These are phyloP conservation scores for Poecilia velifera DNA, from an alignment of 2,797 vertebrate species.

Conservation along the genomic window DNA sequence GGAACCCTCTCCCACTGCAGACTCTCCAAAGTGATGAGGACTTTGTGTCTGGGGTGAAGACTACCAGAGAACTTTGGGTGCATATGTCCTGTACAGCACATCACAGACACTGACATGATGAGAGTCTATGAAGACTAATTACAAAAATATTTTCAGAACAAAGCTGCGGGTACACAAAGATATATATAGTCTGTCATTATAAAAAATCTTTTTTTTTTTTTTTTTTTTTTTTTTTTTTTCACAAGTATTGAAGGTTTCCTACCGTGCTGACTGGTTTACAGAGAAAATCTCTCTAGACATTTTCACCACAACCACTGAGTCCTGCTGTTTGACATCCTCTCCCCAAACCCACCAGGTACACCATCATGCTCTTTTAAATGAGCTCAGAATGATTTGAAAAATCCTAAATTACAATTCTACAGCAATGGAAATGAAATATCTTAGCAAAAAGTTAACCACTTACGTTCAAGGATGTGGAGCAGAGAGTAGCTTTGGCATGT, in stretches of 20 bases:
- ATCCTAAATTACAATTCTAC: not conserved
- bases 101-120: slow-evolving; percentile 70
- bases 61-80: slow-evolving; percentile 70
- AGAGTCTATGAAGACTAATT: slow-evolving; percentile 42
- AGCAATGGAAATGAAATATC: not conserved
- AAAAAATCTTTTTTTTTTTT: slow-evolving; percentile 7
- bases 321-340: not conserved
- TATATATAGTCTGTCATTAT: slow-evolving; percentile 36
- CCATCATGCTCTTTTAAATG: slow-evolving; percentile 18
- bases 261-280: slow-evolving; percentile 15
- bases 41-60: slow-evolving; percentile 60
- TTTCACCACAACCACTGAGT: slow-evolving; percentile 1
- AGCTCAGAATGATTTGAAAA: not conserved
- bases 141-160: slow-evolving; percentile 48
- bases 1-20: slow-evolving; percentile 86
- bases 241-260: slow-evolving; percentile 32
- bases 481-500: not conserved
- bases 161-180: slow-evolving; percentile 53
- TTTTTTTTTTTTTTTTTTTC: slow-evolving; percentile 16
- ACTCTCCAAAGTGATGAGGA: slow-evolving; percentile 86
- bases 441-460: slow-evolving; percentile 9
- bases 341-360: not conserved
- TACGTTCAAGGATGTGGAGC: not conserved
- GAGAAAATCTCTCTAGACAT: slow-evolving; percentile 12
- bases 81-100: slow-evolving; percentile 87